A percentile compares a stretch with the other conserved stretches of the same genome.
phyloP scores from a whole-genome alignment of 2,113 vertebrate genomes.

The Willisornis vidua region DNA sequence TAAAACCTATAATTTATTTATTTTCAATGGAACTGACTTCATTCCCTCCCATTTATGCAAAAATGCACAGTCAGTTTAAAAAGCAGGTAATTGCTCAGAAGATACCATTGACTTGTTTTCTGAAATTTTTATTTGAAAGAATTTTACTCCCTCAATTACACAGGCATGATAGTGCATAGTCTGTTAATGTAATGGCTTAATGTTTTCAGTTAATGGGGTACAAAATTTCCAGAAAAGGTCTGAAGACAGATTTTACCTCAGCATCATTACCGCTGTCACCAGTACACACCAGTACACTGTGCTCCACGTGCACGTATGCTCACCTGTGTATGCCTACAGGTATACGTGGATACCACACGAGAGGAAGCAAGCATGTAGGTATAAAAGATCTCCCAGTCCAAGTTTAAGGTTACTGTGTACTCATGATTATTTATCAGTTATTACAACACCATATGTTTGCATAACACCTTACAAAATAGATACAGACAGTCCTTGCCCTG shows the following conservation, averaged over 20 bases:
- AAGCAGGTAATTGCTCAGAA: background rate
- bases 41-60: background rate
- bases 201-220: constrained; percentile 6
- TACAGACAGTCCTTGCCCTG: background rate
- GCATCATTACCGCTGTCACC: background rate
- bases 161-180: background rate
- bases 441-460: constrained; percentile 19
- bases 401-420: background rate
- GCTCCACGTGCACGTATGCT: background rate
- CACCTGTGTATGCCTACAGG: background rate
- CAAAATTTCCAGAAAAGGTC: background rate
- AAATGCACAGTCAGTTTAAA: background rate
- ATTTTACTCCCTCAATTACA: background rate
- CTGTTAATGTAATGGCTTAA: background rate
- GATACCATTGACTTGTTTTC: background rate
- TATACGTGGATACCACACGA: fast-evolving
- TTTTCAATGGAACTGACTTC: background rate
- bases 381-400: background rate
- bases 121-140: background rate
- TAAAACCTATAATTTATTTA: background rate
- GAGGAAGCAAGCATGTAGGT: background rate
- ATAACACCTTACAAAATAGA: constrained; percentile 43
- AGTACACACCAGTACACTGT: background rate
- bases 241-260: background rate
- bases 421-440: constrained; percentile 45